Evolutionary conservation across 2,888 invertebrate species (phyloP).

Genomic region (Hirtodrosophila trivittata): DNA sequence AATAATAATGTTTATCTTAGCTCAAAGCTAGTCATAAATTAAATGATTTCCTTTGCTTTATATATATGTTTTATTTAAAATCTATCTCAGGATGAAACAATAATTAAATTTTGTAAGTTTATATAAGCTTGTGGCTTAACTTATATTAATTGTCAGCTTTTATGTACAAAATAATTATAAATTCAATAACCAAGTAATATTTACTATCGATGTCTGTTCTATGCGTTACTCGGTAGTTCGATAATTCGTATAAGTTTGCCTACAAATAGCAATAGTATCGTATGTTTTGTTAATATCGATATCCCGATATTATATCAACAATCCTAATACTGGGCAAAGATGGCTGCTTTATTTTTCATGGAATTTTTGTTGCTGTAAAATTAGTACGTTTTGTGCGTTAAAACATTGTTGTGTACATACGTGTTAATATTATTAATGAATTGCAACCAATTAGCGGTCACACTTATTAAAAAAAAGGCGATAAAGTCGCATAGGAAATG

Average conservation of each 20-base stretch:
- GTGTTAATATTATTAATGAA: constrained; percentile 31
- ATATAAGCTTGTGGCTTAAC: no score
- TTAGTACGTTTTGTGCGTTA: constrained; percentile 38
- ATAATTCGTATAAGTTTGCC: constrained; percentile 24
- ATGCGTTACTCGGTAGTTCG: constrained; percentile 7
- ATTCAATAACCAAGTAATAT: no score
- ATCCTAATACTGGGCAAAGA: constrained; percentile 55
- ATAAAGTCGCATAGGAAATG: constrained; percentile 28
- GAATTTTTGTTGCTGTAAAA: constrained; percentile 58
- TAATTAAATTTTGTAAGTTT: no score
- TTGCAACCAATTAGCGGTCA: not conserved
- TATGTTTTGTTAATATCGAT: constrained; percentile 32
- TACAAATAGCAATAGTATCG: constrained; percentile 9
- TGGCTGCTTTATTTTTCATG: constrained; percentile 62
- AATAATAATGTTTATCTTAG: no score
- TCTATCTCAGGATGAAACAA: no score
- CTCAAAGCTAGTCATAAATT: no score
- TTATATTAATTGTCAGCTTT: no score
- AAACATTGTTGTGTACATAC: constrained; percentile 37
- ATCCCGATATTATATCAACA: constrained; percentile 48
- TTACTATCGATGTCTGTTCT: no score
- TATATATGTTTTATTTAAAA: no score
- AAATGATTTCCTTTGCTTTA: no score
- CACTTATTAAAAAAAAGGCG: not conserved
- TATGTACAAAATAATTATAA: no score